Evolutionary conservation across 2,113 vertebrate species (phyloP).

Genomic region (Empidonax traillii): DNA sequence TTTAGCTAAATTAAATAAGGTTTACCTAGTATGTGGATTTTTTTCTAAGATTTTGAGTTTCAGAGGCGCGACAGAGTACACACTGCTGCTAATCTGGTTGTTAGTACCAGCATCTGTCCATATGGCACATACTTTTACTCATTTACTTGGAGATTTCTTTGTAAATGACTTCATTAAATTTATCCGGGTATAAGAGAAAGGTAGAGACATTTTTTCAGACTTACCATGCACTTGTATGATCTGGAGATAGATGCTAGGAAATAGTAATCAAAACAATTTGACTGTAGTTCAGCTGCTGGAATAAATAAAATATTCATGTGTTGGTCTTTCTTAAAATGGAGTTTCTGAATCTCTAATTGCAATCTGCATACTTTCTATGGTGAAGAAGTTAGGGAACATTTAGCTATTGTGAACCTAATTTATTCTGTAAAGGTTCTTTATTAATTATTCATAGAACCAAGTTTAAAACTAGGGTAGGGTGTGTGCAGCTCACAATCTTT

Average conservation of each 20-base stretch:
- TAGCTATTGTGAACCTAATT: not conserved
- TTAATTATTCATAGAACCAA: conserved; percentile 54
- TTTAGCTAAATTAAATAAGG: not conserved
- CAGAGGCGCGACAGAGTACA: not conserved
- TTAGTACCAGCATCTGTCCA: not conserved
- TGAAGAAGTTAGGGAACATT: conserved; percentile 36
- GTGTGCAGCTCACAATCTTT: not conserved
- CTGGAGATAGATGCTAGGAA: not conserved
- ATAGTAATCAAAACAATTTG: not conserved
- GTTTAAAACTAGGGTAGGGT: conserved; percentile 44
- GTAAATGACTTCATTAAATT: not conserved
- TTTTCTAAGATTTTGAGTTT: not conserved
- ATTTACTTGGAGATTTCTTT: not conserved
- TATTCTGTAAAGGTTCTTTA: conserved; percentile 47
- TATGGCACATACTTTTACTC: not conserved
- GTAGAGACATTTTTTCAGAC: not conserved
- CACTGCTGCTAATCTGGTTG: not conserved
- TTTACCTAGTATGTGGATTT: not conserved
- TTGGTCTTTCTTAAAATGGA: not conserved
- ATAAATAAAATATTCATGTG: conserved; percentile 21
- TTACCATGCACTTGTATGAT: not conserved
- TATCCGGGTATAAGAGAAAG: not conserved
- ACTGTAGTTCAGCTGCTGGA: not conserved
- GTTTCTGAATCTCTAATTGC: conserved; percentile 15
- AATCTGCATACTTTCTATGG: not conserved